Base-by-base conservation (phyloP, 2,113 vertebrate species). In the Plecturocebus donacophilus region DNA sequence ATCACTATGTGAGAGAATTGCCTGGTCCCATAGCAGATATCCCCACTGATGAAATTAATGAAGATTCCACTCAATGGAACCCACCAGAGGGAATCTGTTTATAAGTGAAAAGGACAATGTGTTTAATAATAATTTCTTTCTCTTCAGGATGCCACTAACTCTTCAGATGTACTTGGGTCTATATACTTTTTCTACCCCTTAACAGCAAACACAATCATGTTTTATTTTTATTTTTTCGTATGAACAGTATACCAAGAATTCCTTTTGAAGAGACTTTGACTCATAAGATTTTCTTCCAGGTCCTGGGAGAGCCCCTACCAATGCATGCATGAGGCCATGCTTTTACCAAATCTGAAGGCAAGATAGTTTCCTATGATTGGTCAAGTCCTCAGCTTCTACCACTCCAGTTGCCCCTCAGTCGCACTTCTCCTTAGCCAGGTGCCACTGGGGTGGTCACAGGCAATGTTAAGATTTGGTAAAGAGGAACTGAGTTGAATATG, bases 41-140 rank as follows among this genome's bases (percentile, higher is more conserved):
- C 73, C 8, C 70, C 77, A 93, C 54, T 91, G 12, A 93, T 47
- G 16, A 94, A 98, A 96, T 97, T 98, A 97, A 97, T 89, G 75
- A 96, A 93, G 54, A 91, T 19, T 88, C 45, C 32, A 85, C 38
- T 97, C 73, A 83, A 88, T 49, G 61, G 91, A 66, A 82, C 17
- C 54, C 95, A 70, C 42, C 38, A 96, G 90, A 96, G 8, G 82
- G 49, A 93, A 61, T 96, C 89, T 93, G 40, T 96, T 97, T 95
- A 81, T 88, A 95, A 81, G 13, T 92, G 77, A 95, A 95, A 94
- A 90, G 54, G 32, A 7, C 27, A 79, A 23, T 45, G 82, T 56
- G 6, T 64, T 30, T 64, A 52, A 47, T 83, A 4, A 17, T 68
- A 64, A 35, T 95, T 80, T 40, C 16, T 87, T 47, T 96, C 14